Evolutionary conservation across 2,888 invertebrate species (phyloP), one percentile per base, ranked within the genome.

Genomic region (Pseudoips prasinana): DNA sequence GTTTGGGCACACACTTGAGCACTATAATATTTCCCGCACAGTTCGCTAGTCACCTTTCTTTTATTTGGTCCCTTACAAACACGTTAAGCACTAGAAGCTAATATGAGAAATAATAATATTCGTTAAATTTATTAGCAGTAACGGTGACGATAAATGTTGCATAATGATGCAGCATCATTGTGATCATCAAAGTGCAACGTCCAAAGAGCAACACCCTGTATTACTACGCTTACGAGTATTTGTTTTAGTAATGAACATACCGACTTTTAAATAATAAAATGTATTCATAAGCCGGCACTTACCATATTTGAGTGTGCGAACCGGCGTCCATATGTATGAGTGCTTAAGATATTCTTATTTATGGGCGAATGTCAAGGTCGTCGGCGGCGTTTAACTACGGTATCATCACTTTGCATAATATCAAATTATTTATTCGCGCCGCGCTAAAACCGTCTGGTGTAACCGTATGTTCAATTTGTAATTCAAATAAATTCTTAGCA

Each of bases 241-340:
- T 87, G 87, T 88, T 88, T 88, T 88, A 87, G 88, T 88, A 88
- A 88, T 87, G 85, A 87, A 88, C 87, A 83, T 85, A 80, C 83
- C 75, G 76, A 81, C 82, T 87, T 86, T 88, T 85, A 87, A 87
- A 86, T 86, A 86, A 86, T 85, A 87, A 86, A 87, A 85, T 86
- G 73, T 86, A 88, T 88, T 87, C 88, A 88, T 86, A 88, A 85
- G 81, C 78, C 79, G 74, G 79, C 80, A 84, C 87, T 85, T 85
- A 84, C 84, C 85, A 86, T 85, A 86, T 84, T 80, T 70, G 86
- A 80, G 85, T 84, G 81, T 76, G 84, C 81, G 80, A 75, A 75
- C 71, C 72, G 69, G 66, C 77, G 86, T 82, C 83, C 87, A 85
- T 87, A 87, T 87, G 88, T 85, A 88, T 88, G 86, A 86, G 79